Conservation (phyloP, 2,888 invertebrate genomes). For the Acronicta alni region DNA sequence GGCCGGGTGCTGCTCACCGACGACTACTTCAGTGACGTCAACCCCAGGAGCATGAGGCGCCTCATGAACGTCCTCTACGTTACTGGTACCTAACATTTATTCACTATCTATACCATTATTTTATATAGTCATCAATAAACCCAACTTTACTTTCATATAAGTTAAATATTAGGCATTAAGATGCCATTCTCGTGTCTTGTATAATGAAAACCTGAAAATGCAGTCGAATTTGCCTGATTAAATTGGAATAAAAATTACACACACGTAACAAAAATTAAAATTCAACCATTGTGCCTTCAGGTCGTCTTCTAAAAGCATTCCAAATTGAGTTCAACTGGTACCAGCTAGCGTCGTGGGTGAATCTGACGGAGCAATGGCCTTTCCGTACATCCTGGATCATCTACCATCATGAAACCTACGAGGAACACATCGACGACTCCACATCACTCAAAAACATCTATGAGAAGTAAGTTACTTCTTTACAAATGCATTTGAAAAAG, state of each 20-base stretch:
- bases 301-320: conserved; percentile 98
- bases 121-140: too few relatives aligned
- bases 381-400: conserved; percentile 99
- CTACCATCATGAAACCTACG: conserved; percentile 96
- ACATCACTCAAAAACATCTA: conserved; percentile 96
- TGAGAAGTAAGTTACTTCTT: conserved; percentile 94
- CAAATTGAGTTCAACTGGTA: conserved; percentile 99
- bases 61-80: conserved; percentile 99
- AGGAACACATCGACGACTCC: conserved; percentile 95
- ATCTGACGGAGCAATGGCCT: conserved; percentile 99
- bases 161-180: too few relatives aligned
- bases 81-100: conserved; percentile 90
- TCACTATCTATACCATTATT: too few relatives aligned
- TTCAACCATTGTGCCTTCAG: conserved; percentile 80
- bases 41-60: conserved; percentile 98
- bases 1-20: conserved; percentile 97
- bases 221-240: too few relatives aligned
- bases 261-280: not conserved
- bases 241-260: too few relatives aligned
- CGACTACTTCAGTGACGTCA: conserved; percentile 99
- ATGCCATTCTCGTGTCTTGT: too few relatives aligned
- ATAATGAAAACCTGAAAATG: too few relatives aligned
- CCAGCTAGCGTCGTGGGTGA: conserved; percentile 99
- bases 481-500: too few relatives aligned
- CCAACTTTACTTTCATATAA: too few relatives aligned